These are phyloP conservation scores for Diabrotica virgifera DNA, from an alignment of 1,140 invertebrate genomes.

Conservation along the genomic window DNA sequence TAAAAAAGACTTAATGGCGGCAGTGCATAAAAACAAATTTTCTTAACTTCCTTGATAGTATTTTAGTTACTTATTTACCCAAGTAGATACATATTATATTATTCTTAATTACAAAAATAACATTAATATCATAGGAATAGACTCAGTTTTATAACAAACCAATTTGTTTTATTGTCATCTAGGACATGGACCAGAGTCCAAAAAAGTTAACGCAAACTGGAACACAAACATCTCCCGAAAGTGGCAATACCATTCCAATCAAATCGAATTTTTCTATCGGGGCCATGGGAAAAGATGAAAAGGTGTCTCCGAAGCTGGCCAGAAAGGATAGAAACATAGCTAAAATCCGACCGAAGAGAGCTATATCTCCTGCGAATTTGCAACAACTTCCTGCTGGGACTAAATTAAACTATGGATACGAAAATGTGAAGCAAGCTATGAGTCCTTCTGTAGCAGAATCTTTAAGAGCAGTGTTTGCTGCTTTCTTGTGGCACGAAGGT, in stretches of 20 bases:
- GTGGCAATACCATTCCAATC: constrained; percentile 49
- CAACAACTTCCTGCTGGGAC: constrained; percentile 44
- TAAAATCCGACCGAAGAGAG: constrained; percentile 57
- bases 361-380: constrained; percentile 58
- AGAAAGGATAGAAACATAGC: constrained; percentile 58
- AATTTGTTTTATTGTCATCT: constrained; percentile 7
- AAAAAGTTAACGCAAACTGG: constrained; percentile 65
- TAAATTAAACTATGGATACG: constrained; percentile 43
- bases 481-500: constrained; percentile 95
- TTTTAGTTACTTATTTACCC: too few relatives aligned
- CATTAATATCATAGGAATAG: too few relatives aligned
- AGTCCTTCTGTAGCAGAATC: constrained; percentile 92
- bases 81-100: too few relatives aligned
- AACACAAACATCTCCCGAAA: constrained; percentile 74
- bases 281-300: constrained; percentile 54
- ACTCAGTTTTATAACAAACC: too few relatives aligned
- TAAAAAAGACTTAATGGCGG: too few relatives aligned
- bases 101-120: too few relatives aligned
- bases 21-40: too few relatives aligned
- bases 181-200: constrained; percentile 50
- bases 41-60: too few relatives aligned
- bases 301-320: constrained; percentile 61
- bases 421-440: constrained; percentile 74
- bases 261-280: constrained; percentile 64
- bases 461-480: constrained; percentile 89